phyloP scores from a whole-genome alignment of 2,113 vertebrate genomes.

The Aepyceros melampus region DNA sequence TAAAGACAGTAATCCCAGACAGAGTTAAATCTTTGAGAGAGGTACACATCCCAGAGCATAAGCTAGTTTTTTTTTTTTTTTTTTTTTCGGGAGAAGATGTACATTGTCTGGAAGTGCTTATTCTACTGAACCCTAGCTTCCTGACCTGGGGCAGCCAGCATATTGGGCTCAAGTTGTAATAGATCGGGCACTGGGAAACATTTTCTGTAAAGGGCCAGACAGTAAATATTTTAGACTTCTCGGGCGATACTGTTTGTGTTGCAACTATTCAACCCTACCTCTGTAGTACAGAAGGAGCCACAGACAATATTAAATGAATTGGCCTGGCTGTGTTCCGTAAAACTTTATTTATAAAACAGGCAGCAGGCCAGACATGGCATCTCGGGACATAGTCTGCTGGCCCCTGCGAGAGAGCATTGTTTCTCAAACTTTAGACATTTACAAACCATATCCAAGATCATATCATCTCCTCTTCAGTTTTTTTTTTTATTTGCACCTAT shows the following conservation, averaged over 20 bases:
- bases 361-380: not conserved
- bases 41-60: not conserved
- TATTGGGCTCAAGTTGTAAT: not conserved
- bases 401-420: not conserved
- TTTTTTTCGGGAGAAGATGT: not conserved
- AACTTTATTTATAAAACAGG: slow-evolving; percentile 20
- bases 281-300: not conserved
- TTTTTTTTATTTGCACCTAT: not conserved
- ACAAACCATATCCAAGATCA: not conserved
- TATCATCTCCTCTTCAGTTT: too few relatives aligned
- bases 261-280: not conserved
- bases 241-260: not conserved
- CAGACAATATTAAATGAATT: not conserved
- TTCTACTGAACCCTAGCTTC: not conserved
- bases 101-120: not conserved
- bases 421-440: not conserved
- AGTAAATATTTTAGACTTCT: not conserved
- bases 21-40: not conserved
- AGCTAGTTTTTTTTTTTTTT: not conserved
- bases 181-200: not conserved
- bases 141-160: not conserved
- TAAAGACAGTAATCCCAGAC: not conserved
- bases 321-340: not conserved
- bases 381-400: not conserved
- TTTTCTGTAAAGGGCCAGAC: not conserved